Base-by-base conservation (phyloP, 2,113 vertebrate genomes). In the Microtus montanus region DNA sequence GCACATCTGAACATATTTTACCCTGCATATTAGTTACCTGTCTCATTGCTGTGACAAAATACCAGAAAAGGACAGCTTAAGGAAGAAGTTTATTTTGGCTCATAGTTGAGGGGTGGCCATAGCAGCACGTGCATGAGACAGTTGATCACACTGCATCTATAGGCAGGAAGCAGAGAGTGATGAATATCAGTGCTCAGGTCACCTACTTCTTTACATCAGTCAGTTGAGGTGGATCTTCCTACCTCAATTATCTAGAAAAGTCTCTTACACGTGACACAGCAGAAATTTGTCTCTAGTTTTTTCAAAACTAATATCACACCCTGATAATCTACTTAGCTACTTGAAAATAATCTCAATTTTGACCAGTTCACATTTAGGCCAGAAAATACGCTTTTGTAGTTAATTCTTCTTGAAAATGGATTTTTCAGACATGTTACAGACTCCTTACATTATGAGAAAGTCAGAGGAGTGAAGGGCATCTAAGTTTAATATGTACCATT, bases 341-440 rank as follows among this genome's bases (percentile, higher is more conserved):
- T 90, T 7, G 0, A 92, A 85, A 91, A 79, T 28, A 47, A 93
- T 70, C 14, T 94, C 58, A 74, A 20, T 52, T 93, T n/a, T 87
- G 94, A 92, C n/a, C 74, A 3, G 17, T 93, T 92, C 5, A 79
- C 35, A 78, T 88, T 89, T 84, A 75, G 58, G 24, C 87, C 35
- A 92, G 38, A 73, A 93, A 92, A 79, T 79, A 19, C 54, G 96
- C 12, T 94, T 95, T 82, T 86, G 9, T 33, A 93, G 91, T 86
- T 89, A 79, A 63, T 44, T 94, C 3, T 96, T 5, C 41, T 70
- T 94, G 19, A 54, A 82, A 90, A 94, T 0, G n/a, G 9, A 88
- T 90, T 94, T 71, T 78, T 91, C 22, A 92, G 35, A 49, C 9
- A 35, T 94, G 19, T 5, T 82, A 66, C 2, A 20, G 58, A 91